These are phyloP conservation scores for Drosophila setifemur DNA, from an alignment of 1,140 invertebrate species.

Conservation along the genomic window DNA sequence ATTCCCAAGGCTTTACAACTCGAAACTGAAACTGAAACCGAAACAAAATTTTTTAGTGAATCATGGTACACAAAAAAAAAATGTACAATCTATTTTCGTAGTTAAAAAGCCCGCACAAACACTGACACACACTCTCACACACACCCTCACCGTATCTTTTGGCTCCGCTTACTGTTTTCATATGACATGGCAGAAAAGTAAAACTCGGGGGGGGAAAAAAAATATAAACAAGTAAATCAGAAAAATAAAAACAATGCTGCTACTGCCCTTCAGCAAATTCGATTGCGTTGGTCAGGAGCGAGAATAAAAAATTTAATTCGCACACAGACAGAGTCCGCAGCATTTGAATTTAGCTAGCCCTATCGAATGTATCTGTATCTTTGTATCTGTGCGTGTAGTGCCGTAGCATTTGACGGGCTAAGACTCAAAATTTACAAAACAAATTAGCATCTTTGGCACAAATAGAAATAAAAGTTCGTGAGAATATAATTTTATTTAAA, in stretches of 20 bases:
- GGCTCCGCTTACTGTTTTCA: conserved; percentile 7
- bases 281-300: conserved; percentile 49
- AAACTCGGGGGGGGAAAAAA: neutral
- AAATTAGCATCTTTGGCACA: neutral
- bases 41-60: neutral
- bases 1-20: too few relatives aligned
- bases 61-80: neutral
- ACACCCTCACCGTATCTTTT: conserved; percentile 14
- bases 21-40: too few relatives aligned
- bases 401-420: neutral
- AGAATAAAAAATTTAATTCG: neutral
- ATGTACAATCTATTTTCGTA: neutral
- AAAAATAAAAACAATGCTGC: conserved; percentile 4
- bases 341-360: too few relatives aligned
- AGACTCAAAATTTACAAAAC: neutral
- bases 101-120: conserved; percentile 1
- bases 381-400: neutral
- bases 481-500: neutral
- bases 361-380: neutral
- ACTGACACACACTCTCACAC: neutral
- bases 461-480: neutral
- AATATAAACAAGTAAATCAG: neutral
- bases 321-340: too few relatives aligned
- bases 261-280: conserved; percentile 32
- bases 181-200: conserved; percentile 31